Evolutionary conservation across 2,797 vertebrate genomes (phyloP), one percentile per base, ranked within the genome.

Genomic region (Crenuchus spilurus): DNA sequence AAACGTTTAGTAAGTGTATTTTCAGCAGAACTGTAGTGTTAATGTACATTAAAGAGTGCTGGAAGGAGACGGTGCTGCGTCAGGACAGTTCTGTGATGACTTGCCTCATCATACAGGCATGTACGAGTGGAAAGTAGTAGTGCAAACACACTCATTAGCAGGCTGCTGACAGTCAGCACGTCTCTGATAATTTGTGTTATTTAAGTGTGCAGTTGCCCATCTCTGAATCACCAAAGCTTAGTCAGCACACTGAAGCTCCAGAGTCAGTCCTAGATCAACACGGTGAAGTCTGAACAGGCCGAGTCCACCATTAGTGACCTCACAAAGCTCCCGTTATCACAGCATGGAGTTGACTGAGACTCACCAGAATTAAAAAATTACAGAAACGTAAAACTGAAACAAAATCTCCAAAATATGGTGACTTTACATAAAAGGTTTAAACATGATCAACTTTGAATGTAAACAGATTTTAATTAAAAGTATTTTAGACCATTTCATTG

Each of bases 211-310:
- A 26, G 55, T 31, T 58, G 55, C 60, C 57, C 48, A 54, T 7
- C 55, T 70, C 68, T 65, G 26, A 71, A 52, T 16, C 42, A 58
- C 33, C 60, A 51, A 54, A 51, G 46, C 61, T 60, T 41, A 49
- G 37, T 76, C 48, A 70, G 74, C 52, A 65, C 2, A 60, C 1
- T 55, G 46, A 10, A 61, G 48, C 54, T 42, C 31, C 2, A 65
- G 52, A 52, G 42, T 39, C 54, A 64, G n/a, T 41, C 10, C 26
- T 75, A 28, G 48, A 55, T 64, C 62, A 64, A 3, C 11, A 41
- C 13, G 13, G 70, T 63, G 41, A 67, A 33, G 39, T 48, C 46
- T 67, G 65, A 66, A 74, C 31, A 16, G 42, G 39, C 65, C 7
- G 8, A 41, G 14, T 42, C 37, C 9, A 63, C 39, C 48, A 33